Base-by-base conservation (phyloP, 53 echinoderm and acorn worm genomes). In the Antedon mediterranea region DNA sequence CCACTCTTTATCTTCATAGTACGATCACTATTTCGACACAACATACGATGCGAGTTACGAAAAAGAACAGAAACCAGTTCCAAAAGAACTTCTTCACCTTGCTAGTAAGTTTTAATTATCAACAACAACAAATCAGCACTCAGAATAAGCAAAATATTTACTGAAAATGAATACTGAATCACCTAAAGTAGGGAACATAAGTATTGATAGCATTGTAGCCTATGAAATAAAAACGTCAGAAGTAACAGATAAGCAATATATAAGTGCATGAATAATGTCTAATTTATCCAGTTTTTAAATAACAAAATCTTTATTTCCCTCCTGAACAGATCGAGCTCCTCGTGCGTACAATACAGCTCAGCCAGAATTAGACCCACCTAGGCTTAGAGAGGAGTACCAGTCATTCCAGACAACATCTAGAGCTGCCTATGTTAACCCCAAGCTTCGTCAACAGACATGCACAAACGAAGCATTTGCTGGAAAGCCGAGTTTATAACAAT, bases 361-460 rank as follows among this genome's bases (percentile, higher is more conserved):
- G 74, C 95, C 95, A 28, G 95, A 94, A 72, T 71, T 94, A 27
- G 95, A 94, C 43, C 87, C 83, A 9, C 76, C 83, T 18, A 31
- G 34, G 26, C 71, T 81, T 7, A 91, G 91, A 71, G 85, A 83
- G 29, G 85, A 82, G 29, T 94, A 94, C 79, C 91, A 94, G 74
- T 94, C 95, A 7, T 94, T 94, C 75, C 89, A 94, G 74, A 94
- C 95, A 7, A 94, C 95, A 71, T 94, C 95, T 0, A 85, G 95
- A 80, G 89, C 91, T 33, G 91, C 91, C 28, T 94, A 87, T 74
- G 87, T 94, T 0, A 89, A 94, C 75, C 95, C 95, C 4, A 81
- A 79, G 78, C 44, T 90, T 57, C 57, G 57, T 23, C 57, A 57
- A 26, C 57, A 57, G 23, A 26, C 23, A 57, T 26, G 3, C 23